Percentiles rank a stretch among this genome's conserved stretches.
These are phyloP conservation scores for Bombus pyrosoma DNA, from an alignment of 1,140 invertebrate genomes.

Conservation along the genomic window DNA sequence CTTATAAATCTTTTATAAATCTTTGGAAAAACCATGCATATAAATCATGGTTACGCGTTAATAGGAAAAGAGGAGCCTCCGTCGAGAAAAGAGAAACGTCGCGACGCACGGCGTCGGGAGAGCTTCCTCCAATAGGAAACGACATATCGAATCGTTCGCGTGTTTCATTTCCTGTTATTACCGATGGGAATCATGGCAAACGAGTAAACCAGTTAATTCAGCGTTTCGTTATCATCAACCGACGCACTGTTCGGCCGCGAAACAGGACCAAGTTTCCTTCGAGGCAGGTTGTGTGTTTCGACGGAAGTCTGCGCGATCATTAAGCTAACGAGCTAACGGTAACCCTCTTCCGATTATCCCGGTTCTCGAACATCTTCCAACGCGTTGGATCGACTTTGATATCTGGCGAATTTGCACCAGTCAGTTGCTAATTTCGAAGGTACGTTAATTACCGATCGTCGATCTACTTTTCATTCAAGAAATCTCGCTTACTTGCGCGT, in stretches of 20 bases:
- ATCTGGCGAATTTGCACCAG: slow-evolving; percentile 5
- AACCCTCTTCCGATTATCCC: slow-evolving; percentile 30
- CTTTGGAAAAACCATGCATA: too few relatives aligned
- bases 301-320: slow-evolving; percentile 62
- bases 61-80: background rate
- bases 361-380: background rate
- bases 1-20: background rate
- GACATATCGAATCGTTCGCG: background rate
- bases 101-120: too few relatives aligned
- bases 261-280: slow-evolving; percentile 32
- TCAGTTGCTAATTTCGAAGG: slow-evolving; percentile 5
- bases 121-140: background rate
- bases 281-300: slow-evolving; percentile 41
- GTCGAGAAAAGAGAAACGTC: background rate
- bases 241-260: slow-evolving; percentile 2
- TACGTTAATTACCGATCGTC: slow-evolving; percentile 37
- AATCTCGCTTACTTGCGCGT: background rate
- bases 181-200: slow-evolving; percentile 28
- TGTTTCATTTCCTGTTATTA: slow-evolving; percentile 21
- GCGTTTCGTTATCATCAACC: slow-evolving; percentile 25
- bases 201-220: slow-evolving; percentile 42
- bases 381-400: slow-evolving; percentile 23
- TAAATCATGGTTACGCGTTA: background rate
- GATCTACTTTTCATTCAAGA: background rate
- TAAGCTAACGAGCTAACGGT: slow-evolving; percentile 65